Evolutionary conservation across 2,888 invertebrate species (phyloP).

Genomic region (Ichneumon xanthorius): DNA sequence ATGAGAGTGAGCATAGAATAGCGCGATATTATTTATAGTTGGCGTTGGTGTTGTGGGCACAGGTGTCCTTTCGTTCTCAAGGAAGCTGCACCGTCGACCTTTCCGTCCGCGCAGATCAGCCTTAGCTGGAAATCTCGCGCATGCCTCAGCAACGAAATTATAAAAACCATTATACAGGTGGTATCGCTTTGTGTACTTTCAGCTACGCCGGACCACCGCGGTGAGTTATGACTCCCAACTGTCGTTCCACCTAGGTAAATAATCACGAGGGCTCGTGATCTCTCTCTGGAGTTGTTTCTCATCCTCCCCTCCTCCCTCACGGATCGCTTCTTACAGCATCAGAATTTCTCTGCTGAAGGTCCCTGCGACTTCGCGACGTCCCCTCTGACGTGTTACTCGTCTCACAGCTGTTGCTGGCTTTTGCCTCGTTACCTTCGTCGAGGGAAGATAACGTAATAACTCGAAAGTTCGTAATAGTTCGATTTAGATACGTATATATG

Average conservation of each 20-base stretch:
- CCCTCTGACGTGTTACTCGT: constrained; percentile 18
- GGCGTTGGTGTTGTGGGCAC: neutral
- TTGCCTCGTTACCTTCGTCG: constrained; percentile 40
- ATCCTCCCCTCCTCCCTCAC: neutral
- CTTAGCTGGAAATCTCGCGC: neutral
- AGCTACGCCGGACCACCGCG: constrained; percentile 20
- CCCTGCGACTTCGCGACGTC: constrained; percentile 7
- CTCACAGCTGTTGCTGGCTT: constrained; percentile 41
- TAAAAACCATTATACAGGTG: constrained; percentile 15
- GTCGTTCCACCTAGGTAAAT: constrained; percentile 53
- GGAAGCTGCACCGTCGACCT: neutral
- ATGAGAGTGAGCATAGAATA: constrained; percentile 19
- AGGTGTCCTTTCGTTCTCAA: neutral
- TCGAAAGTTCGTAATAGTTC: neutral
- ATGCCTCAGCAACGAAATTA: neutral
- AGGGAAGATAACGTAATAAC: neutral
- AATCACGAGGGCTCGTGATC: constrained; percentile 45
- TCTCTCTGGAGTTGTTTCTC: neutral
- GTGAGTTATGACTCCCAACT: constrained; percentile 62
- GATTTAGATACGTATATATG: neutral
- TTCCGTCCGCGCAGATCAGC: neutral
- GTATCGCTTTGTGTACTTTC: constrained; percentile 17
- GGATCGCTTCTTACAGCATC: neutral
- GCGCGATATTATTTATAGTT: constrained; percentile 5
- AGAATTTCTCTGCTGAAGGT: constrained; percentile 13